Evolutionary conservation across 1,140 invertebrate genomes (phyloP), one percentile per base, ranked within the genome.

Genomic region (Aphis craccivora): DNA sequence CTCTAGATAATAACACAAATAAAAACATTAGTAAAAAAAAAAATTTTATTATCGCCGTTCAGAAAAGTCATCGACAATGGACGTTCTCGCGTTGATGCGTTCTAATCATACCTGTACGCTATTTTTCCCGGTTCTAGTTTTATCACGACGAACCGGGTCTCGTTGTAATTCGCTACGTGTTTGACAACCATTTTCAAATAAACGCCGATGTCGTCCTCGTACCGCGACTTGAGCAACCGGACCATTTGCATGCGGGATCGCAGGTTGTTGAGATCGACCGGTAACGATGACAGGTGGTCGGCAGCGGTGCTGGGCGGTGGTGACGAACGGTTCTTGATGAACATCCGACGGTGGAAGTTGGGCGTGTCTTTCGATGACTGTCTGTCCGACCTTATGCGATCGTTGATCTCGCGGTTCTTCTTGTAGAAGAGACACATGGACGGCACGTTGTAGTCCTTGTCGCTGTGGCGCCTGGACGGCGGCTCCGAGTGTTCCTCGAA

Each of bases 101-200:
- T 67, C 30, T 76, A 30, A 88, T 95, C 60, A 88, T 95, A 97
- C 97, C 96, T 97, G 94, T 97, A 96, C 86, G 97, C 98, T 94
- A 98, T 97, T 84, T 97, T 97, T 91, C 97, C 97, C 94, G 96
- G 96, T 94, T 98, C 97, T 67, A 98, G 96, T 95, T 98, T 97
- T 6, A 98, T 97, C 91, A 98, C 97, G 94, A 98, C 96, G 94
- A 98, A 98, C 30, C 97, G 96, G 89, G 97, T 96, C 95, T 97
- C 96, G 94, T 95, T 96, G 94, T 96, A 96, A 92, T 95, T 95
- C 40, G 93, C 84, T 51, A 90, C 90, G 53, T 94, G 96, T 95
- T 94, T 96, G 95, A 76, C 96, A 95, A 94, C 96, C 96, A 94
- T 97, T 96, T 97, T 97, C 93, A 97, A 94, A 94, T 97, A 96